Evolutionary conservation across 2,113 vertebrate species (phyloP), one percentile per base, ranked within the genome.

Genomic region (Vulpes vulpes): DNA sequence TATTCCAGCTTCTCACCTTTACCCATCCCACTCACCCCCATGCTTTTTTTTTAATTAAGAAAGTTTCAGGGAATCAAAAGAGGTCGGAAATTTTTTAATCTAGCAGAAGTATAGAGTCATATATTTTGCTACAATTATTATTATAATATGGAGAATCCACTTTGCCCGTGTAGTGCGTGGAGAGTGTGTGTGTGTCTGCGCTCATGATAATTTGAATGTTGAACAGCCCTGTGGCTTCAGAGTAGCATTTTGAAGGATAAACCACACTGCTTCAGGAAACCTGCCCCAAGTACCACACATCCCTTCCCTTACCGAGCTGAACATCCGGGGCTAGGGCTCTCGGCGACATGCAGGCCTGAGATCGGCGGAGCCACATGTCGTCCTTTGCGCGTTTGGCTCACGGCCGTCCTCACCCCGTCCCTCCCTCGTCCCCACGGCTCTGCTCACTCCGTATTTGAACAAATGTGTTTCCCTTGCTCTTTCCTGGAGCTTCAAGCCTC

Each of bases 61-160:
- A 97, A 73, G 98, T 97, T 99, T 99, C 98, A 99, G 99, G 98
- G 98, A 98, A 97, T 98, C 98, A 98, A 97, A 95, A 98, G 97
- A 98, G 94, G 92, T 95, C 85, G 55, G 96, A 97, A 64, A 32
- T 95, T 98, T 98, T 99, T 99, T 98, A 94, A 98, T 97, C 97
- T 84, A 96, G 96, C 98, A 96, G 97, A 98, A 98, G 95, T 97
- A 95, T 53, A 97, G 95, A 98, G 93, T 97, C 97, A 96, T 97
- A 98, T 98, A 98, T 95, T 98, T 97, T 98, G 98, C 98, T 98
- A 98, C 78, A 92, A 98, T 49, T 96, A 91, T 95, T 98, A 95
- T 97, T 98, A 62, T 98, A 97, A 96, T 97, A 67, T 91, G 91
- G 73, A 80, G 98, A 98, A 95, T 81, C 97, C 97, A 95, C 85